Evolutionary conservation across 2,888 invertebrate genomes (phyloP).

Genomic region (Fragum whitleyi): DNA sequence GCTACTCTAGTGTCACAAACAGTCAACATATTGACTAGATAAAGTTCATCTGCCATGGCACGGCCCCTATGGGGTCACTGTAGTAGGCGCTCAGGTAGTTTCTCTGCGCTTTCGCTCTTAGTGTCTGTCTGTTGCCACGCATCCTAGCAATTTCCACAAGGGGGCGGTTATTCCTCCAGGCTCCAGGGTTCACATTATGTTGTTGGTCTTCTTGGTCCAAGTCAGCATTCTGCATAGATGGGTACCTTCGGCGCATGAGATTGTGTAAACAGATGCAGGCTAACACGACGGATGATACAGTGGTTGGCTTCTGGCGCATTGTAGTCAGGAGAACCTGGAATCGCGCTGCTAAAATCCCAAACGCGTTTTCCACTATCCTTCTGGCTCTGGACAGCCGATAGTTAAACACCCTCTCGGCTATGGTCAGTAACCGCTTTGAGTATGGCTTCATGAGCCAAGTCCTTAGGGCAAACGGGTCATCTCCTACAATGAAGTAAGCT

Average conservation of each 20-base stretch:
- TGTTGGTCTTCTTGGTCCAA: slow-evolving; percentile 39
- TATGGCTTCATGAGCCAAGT: slow-evolving; percentile 20
- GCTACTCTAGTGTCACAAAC: background rate
- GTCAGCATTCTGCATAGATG: slow-evolving; percentile 42
- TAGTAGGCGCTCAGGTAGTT: background rate
- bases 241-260: slow-evolving; percentile 52
- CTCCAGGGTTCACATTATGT: slow-evolving; percentile 46
- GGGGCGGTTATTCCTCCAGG: slow-evolving; percentile 44
- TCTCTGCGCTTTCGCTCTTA: background rate
- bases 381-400: background rate
- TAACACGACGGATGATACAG: slow-evolving; percentile 41
- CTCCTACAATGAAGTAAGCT: slow-evolving; percentile 13
- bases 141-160: background rate
- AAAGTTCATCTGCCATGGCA: background rate
- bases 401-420: background rate
- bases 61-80: background rate
- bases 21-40: background rate
- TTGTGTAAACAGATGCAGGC: slow-evolving; percentile 56
- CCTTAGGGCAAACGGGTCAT: slow-evolving; percentile 9
- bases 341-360: slow-evolving; percentile 34
- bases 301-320: slow-evolving; percentile 50
- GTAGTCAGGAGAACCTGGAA: slow-evolving; percentile 56
- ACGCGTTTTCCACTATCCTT: slow-evolving; percentile 1
- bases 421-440: background rate
- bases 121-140: background rate